Percentiles rank a stretch among this genome's conserved stretches.
Conservation (phyloP, 2,797 vertebrate genomes). For the Thalassophryne amazonica region DNA sequence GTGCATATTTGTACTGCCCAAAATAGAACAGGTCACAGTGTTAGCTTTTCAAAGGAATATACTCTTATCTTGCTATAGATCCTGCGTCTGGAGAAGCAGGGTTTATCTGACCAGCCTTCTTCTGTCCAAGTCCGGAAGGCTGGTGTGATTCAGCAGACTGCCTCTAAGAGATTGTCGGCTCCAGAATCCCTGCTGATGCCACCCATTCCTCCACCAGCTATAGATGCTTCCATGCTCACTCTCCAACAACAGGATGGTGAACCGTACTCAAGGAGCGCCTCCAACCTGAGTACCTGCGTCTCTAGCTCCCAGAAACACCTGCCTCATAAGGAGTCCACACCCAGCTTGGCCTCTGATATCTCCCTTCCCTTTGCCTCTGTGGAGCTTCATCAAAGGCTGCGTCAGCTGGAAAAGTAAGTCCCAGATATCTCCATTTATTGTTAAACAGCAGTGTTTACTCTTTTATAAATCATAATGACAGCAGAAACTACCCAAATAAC, state of each 20-base stretch:
- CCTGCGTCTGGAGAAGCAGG: conserved; percentile 86
- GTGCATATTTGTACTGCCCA: too few species aligned
- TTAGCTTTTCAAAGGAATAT: too few species aligned
- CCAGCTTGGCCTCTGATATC: conserved; percentile 92
- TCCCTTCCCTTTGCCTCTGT: conserved; percentile 89
- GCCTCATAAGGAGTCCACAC: conserved; percentile 87
- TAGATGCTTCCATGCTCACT: conserved; percentile 48
- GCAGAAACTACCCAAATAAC: too few species aligned
- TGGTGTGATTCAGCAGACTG: conserved; percentile 62
- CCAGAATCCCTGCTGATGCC: conserved; percentile 52
- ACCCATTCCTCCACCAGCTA: conserved; percentile 43
- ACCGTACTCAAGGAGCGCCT: conserved; percentile 72
- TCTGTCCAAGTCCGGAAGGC: conserved; percentile 88
- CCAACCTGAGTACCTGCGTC: conserved; percentile 77
- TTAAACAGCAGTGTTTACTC: too few species aligned
- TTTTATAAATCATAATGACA: too few species aligned
- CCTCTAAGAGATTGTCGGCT: conserved; percentile 30
- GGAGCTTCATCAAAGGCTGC: conserved; percentile 90
- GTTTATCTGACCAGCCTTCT: conserved; percentile 83
- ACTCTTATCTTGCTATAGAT: conserved; percentile 71
- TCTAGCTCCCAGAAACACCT: conserved; percentile 84
- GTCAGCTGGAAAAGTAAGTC: conserved; percentile 92
- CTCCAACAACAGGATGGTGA: conserved; percentile 63
- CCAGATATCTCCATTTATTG: too few species aligned
- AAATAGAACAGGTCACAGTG: too few species aligned